phyloP scores from a whole-genome alignment of 2,113 vertebrate genomes.

The Seriola dumerili region DNA sequence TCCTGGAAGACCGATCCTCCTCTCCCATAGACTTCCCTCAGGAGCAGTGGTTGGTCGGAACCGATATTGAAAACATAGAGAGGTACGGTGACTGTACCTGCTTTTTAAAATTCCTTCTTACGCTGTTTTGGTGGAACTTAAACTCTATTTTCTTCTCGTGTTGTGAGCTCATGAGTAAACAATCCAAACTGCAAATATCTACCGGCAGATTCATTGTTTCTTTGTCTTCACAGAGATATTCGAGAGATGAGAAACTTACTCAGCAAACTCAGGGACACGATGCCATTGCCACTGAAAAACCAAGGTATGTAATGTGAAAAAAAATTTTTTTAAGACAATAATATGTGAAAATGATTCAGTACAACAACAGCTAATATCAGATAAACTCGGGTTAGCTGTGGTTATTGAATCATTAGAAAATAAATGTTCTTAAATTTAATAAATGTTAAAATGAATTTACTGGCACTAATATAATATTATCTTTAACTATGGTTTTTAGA shows the following conservation, averaged over 20 bases:
- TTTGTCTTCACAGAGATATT: conserved; percentile 88
- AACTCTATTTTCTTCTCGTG: neutral
- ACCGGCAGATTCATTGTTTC: neutral
- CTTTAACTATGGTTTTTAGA: too few relatives aligned
- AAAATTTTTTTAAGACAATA: neutral
- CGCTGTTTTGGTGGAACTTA: neutral
- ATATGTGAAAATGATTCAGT: neutral
- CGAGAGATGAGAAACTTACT: conserved; percentile 97
- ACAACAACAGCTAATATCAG: neutral
- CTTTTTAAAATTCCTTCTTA: neutral
- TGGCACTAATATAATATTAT: too few relatives aligned
- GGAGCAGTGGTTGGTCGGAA: conserved; percentile 93
- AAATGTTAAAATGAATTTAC: too few relatives aligned
- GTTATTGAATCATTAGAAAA: neutral
- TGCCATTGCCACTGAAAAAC: conserved; percentile 98
- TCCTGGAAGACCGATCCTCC: conserved; percentile 90
- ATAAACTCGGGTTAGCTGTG: neutral
- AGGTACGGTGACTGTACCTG: conserved; percentile 77
- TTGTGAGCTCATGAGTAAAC: neutral
- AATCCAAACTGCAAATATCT: neutral
- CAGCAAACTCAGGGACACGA: conserved; percentile 99
- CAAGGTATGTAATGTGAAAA: conserved; percentile 86
- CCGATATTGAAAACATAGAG: conserved; percentile 94
- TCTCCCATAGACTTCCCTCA: conserved; percentile 90
- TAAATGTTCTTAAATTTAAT: neutral